A percentile compares a stretch with the other conserved stretches of the same genome.
These are phyloP conservation scores for Plebejus anna DNA, from an alignment of 2,888 invertebrate species.

Conservation along the genomic window DNA sequence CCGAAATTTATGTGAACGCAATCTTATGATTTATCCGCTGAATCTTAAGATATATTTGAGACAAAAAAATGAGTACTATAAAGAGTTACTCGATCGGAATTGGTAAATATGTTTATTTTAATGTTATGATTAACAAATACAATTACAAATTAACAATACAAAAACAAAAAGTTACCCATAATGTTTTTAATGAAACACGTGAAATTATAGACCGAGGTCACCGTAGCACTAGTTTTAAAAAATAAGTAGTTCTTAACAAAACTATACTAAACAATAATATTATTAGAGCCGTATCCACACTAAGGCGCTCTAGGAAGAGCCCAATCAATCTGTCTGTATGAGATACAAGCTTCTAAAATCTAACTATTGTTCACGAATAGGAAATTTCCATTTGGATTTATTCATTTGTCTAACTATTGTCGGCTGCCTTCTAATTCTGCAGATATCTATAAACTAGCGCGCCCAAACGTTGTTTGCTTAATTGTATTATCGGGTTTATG, in stretches of 20 bases:
- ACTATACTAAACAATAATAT: not conserved
- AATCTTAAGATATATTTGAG: too few relatives aligned
- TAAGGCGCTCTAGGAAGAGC: slow-evolving; percentile 55
- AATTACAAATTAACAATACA: not conserved
- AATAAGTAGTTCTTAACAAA: not conserved
- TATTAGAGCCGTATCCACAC: slow-evolving; percentile 52
- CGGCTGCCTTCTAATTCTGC: slow-evolving; percentile 58
- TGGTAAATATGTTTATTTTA: not conserved
- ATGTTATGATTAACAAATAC: not conserved
- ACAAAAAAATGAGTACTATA: slow-evolving; percentile 4
- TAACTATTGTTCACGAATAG: slow-evolving; percentile 78
- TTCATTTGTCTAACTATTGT: slow-evolving; percentile 79
- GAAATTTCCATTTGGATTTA: slow-evolving; percentile 79
- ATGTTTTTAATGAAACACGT: not conserved
- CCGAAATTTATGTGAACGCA: too few relatives aligned
- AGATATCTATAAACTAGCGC: slow-evolving; percentile 47
- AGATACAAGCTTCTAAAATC: slow-evolving; percentile 77
- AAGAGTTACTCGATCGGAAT: not conserved
- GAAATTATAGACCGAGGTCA: not conserved
- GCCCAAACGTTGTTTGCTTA: slow-evolving; percentile 38
- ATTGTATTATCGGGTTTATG: slow-evolving; percentile 21
- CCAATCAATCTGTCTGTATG: slow-evolving; percentile 78
- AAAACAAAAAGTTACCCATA: not conserved
- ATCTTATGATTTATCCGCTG: too few relatives aligned
- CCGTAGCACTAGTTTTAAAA: not conserved